These are phyloP conservation scores for Porites cylindrica DNA, from an alignment of 92 coral and sea anemone species.

Conservation along the genomic window DNA sequence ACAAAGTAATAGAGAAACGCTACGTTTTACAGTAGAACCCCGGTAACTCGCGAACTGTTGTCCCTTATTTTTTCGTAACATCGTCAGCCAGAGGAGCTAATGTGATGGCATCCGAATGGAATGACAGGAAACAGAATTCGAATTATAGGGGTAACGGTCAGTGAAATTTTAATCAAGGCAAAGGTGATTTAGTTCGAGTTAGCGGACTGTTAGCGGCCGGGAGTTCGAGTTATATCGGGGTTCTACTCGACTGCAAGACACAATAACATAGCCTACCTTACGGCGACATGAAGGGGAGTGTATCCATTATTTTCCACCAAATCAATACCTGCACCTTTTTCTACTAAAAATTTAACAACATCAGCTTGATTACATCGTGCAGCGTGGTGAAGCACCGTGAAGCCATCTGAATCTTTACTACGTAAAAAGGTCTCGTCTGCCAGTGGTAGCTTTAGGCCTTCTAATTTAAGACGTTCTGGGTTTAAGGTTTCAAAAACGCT, in stretches of 20 bases:
- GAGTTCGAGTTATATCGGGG: no score
- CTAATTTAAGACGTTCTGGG: background rate
- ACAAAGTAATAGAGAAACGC: no score
- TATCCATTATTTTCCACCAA: conserved; percentile 43
- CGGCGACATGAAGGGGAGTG: conserved; percentile 74
- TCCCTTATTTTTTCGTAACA: no score
- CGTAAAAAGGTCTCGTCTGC: background rate
- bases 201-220: no score
- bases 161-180: no score
- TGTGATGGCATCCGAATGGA: no score
- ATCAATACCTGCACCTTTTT: conserved; percentile 66
- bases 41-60: no score
- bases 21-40: no score
- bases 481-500: conserved; percentile 22
- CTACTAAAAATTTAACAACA: conserved; percentile 51
- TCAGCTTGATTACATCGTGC: conserved; percentile 64
- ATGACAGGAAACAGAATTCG: no score
- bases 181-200: no score
- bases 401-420: conserved; percentile 49
- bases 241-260: background rate
- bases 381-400: conserved; percentile 69
- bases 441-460: background rate
- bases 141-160: no score
- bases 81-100: no score
- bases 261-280: conserved; percentile 48